Conservation (phyloP, 2,888 invertebrate species). For the Apamea monoglypha region DNA sequence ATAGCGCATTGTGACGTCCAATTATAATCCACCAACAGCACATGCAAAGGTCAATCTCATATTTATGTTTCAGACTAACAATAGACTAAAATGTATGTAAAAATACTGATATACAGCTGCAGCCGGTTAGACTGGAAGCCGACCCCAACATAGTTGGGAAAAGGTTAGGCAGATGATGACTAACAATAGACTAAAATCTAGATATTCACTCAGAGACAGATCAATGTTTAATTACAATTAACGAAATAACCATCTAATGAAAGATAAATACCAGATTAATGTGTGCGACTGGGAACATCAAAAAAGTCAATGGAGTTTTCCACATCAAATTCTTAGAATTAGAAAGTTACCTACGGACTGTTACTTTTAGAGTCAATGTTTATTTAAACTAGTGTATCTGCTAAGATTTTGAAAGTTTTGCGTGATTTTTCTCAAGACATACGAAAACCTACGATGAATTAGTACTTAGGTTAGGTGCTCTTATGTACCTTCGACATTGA, state of each 20-base stretch:
- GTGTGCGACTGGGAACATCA: constrained; percentile 8
- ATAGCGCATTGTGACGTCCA: not conserved
- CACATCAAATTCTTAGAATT: not conserved
- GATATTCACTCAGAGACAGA: not conserved
- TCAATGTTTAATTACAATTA: too few species aligned
- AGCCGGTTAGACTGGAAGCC: too few species aligned
- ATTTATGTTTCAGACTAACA: constrained; percentile 2
- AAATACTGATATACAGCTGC: too few species aligned
- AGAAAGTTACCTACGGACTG: not conserved
- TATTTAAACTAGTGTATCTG: not conserved
- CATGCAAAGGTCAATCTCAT: not conserved
- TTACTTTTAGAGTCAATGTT: not conserved
- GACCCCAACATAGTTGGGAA: too few species aligned
- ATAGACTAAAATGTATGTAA: not conserved
- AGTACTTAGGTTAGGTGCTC: not conserved
- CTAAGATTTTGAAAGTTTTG: not conserved
- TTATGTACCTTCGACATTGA: not conserved
- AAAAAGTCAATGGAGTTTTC: not conserved
- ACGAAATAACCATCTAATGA: not conserved
- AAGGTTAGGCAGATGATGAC: too few species aligned
- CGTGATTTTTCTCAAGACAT: not conserved
- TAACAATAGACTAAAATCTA: not conserved
- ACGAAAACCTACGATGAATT: not conserved
- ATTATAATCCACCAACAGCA: not conserved
- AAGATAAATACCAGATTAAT: not conserved